These are phyloP conservation scores for Plectropomus leopardus DNA, from an alignment of 2,113 vertebrate species.

Conservation along the genomic window DNA sequence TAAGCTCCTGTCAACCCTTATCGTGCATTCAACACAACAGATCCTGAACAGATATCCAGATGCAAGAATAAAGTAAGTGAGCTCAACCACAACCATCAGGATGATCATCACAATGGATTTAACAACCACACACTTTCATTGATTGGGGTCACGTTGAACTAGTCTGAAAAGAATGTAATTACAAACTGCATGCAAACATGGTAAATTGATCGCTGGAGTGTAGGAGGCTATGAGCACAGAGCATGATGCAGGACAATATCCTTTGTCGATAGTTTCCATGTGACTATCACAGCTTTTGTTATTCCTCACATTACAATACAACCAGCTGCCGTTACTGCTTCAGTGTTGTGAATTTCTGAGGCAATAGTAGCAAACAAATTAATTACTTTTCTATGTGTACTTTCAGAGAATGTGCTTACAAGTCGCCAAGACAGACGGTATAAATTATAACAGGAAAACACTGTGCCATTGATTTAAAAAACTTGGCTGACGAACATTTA, in stretches of 20 bases:
- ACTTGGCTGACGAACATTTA: no score
- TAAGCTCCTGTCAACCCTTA: constrained; percentile 18
- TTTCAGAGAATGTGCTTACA: neutral
- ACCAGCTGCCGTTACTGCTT: neutral
- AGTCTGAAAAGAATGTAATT: neutral
- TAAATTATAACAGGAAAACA: no score
- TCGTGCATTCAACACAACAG: constrained; percentile 13
- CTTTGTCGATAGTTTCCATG: neutral
- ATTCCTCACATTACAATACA: neutral
- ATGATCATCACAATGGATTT: neutral
- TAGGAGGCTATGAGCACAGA: neutral
- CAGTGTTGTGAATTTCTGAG: neutral
- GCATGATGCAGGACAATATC: no score
- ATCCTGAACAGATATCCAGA: neutral
- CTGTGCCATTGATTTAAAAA: no score
- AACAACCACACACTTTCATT: neutral
- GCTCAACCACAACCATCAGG: neutral
- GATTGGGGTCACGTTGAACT: neutral
- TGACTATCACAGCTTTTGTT: neutral
- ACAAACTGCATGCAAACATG: neutral
- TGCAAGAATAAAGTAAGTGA: neutral
- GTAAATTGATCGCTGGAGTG: neutral
- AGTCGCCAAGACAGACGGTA: neutral
- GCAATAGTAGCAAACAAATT: neutral
- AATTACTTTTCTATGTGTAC: no score